Conservation (phyloP, 2,888 invertebrate species). For the Leptothorax acervorum region DNA sequence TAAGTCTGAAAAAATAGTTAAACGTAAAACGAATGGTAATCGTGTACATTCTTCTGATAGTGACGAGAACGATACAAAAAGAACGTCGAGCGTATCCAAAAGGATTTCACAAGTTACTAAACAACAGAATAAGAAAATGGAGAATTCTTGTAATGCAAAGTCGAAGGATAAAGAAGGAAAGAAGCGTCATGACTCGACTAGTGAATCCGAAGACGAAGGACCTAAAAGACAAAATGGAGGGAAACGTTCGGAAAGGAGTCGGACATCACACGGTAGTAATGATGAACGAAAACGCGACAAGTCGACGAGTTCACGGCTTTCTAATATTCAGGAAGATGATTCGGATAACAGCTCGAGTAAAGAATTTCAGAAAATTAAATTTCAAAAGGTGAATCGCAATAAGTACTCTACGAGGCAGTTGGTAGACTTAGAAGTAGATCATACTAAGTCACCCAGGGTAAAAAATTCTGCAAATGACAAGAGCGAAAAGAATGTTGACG, state of each 20-base stretch:
- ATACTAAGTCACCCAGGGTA: slow-evolving; percentile 56
- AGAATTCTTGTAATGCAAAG: background rate
- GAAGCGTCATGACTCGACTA: background rate
- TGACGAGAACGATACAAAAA: background rate
- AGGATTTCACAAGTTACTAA: background rate
- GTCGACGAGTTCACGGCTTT: background rate
- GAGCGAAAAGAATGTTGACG: slow-evolving; percentile 31
- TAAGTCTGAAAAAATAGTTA: background rate
- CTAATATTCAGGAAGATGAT: background rate
- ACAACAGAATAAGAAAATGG: slow-evolving; percentile 11
- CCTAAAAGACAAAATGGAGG: background rate
- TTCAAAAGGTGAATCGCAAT: slow-evolving; percentile 42
- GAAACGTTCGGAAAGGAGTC: background rate
- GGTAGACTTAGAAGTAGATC: slow-evolving; percentile 43
- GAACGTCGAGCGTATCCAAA: background rate
- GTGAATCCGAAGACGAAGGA: slow-evolving; percentile 32
- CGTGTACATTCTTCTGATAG: background rate
- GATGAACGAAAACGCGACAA: slow-evolving; percentile 2
- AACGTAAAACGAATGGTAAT: background rate
- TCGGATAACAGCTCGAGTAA: slow-evolving; percentile 75
- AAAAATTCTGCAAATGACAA: slow-evolving; percentile 48
- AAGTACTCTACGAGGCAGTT: slow-evolving; percentile 1
- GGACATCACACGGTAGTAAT: background rate
- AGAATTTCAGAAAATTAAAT: slow-evolving; percentile 72
- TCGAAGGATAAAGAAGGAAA: background rate